phyloP scores from a whole-genome alignment of 2,797 vertebrate species.

The Nannoperca australis region DNA sequence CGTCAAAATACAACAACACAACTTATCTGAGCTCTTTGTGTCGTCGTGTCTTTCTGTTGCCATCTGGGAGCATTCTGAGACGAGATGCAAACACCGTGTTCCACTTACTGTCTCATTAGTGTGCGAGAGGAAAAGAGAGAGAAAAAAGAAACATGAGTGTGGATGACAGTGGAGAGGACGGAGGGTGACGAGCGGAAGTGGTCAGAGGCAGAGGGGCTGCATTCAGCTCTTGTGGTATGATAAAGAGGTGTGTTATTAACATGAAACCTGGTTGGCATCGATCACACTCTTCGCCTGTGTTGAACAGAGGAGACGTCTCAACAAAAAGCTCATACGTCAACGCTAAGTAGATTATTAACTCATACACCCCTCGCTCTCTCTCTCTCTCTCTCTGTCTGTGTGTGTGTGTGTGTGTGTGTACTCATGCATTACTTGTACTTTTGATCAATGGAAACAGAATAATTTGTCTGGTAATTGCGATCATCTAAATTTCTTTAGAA shows the following conservation, averaged over 20 bases:
- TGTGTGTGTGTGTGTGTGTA: too few relatives aligned
- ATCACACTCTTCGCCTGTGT: constrained; percentile 35
- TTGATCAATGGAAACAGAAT: not conserved
- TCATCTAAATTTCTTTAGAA: not conserved
- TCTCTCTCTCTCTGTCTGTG: not conserved
- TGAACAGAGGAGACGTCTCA: constrained; percentile 61
- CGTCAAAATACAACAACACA: not conserved
- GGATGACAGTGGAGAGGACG: constrained; percentile 23
- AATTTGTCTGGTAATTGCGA: not conserved
- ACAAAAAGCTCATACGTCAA: constrained; percentile 41
- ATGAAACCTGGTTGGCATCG: constrained; percentile 66
- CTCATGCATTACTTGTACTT: not conserved
- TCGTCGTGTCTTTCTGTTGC: constrained; percentile 7
- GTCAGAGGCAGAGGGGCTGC: constrained; percentile 21
- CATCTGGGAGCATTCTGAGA: constrained; percentile 2
- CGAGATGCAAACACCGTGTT: constrained; percentile 35
- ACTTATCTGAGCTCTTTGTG: not conserved
- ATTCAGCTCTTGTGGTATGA: constrained; percentile 56
- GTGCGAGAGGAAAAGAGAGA: constrained; percentile 12
- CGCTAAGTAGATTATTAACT: constrained; percentile 62
- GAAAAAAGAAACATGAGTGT: not conserved
- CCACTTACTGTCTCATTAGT: constrained; percentile 47
- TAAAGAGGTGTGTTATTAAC: constrained; percentile 61
- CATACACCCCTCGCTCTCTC: constrained; percentile 7
- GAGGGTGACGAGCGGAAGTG: constrained; percentile 13